phyloP scores from a whole-genome alignment of 1,140 invertebrate genomes.

The Samia ricini region DNA sequence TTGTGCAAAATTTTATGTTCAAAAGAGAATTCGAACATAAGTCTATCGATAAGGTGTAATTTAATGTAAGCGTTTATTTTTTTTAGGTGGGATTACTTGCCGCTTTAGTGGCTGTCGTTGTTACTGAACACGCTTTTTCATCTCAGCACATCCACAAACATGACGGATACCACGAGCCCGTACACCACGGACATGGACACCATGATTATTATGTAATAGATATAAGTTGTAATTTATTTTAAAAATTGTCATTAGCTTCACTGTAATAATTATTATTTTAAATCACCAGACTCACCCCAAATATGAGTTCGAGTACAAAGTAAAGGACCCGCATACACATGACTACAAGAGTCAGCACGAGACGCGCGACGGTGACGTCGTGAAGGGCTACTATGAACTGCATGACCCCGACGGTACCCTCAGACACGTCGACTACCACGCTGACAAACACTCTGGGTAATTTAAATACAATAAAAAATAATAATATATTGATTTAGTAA shows the following conservation, averaged over 20 bases:
- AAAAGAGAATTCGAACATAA: no score
- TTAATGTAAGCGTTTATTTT: neutral
- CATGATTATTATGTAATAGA: constrained; percentile 40
- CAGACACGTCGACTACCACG: constrained; percentile 54
- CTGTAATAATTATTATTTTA: neutral
- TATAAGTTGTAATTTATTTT: neutral
- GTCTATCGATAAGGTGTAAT: neutral
- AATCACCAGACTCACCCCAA: constrained; percentile 37
- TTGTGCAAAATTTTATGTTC: no score
- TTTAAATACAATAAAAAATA: neutral
- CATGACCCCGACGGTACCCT: constrained; percentile 63
- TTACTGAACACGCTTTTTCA: constrained; percentile 7
- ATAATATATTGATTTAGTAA: neutral
- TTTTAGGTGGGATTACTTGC: neutral
- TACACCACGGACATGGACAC: constrained; percentile 16
- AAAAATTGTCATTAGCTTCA: neutral
- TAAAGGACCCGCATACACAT: constrained; percentile 45
- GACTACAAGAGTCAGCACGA: constrained; percentile 51
- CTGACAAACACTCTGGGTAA: constrained; percentile 61
- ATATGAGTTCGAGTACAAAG: constrained; percentile 68
- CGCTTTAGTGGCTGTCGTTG: neutral
- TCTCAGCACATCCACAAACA: constrained; percentile 11
- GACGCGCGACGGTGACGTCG: constrained; percentile 50
- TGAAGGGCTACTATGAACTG: constrained; percentile 66
- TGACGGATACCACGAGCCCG: constrained; percentile 7